Conservation (phyloP, 2,888 invertebrate species). For the Vesta saturnalis region DNA sequence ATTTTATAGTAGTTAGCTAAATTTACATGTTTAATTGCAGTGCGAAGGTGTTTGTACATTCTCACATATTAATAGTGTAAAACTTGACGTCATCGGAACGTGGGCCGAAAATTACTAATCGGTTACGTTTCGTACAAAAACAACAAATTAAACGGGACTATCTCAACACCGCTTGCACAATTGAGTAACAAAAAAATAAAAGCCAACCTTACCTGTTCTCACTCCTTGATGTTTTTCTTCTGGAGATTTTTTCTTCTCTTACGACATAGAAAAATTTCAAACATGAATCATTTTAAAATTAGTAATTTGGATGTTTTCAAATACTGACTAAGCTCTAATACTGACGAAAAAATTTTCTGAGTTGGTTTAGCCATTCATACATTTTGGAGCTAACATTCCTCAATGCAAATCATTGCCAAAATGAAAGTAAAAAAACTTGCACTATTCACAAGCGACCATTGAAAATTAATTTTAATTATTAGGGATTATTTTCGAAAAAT, state of each 20-base stretch:
- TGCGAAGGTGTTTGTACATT: constrained; percentile 9
- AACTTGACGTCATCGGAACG: constrained; percentile 10
- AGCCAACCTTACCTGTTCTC: background rate
- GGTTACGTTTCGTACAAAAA: background rate
- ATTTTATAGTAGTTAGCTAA: background rate
- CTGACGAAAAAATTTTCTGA: background rate
- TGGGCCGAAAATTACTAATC: background rate
- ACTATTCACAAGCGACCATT: background rate
- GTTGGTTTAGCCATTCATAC: background rate
- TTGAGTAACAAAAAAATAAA: background rate
- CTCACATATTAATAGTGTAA: constrained; percentile 4
- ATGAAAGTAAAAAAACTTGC: background rate
- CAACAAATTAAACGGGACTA: too few relatives aligned
- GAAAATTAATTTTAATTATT: too few relatives aligned
- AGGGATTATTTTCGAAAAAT: too few relatives aligned
- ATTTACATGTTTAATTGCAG: background rate
- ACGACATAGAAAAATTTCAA: background rate
- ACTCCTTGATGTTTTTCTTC: constrained; percentile 2
- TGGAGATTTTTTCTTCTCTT: background rate
- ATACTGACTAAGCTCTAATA: too few relatives aligned
- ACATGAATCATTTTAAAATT: constrained; percentile 3
- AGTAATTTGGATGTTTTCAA: background rate
- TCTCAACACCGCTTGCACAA: background rate
- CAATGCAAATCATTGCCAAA: background rate
- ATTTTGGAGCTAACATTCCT: too few relatives aligned